phyloP scores from a whole-genome alignment of 1,140 invertebrate species.

The Agrilus planipennis region DNA sequence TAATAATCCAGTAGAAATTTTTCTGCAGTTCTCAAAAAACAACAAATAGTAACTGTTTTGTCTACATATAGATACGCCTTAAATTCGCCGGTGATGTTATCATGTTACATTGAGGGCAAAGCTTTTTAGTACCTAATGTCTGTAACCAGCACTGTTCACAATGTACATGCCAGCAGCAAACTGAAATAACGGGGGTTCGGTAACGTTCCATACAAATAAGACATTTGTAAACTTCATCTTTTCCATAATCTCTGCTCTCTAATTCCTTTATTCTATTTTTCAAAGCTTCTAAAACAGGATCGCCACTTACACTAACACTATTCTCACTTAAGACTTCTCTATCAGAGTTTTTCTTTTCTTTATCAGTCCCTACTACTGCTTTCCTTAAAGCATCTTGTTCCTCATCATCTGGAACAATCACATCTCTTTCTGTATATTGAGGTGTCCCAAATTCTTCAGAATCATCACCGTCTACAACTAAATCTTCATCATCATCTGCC shows the following conservation, averaged over 20 bases:
- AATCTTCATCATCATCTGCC: slow-evolving; percentile 34
- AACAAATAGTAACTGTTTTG: too few relatives aligned
- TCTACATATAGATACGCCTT: slow-evolving; percentile 78
- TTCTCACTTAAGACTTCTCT: slow-evolving; percentile 8
- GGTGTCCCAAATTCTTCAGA: slow-evolving; percentile 75
- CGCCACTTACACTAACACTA: slow-evolving; percentile 29
- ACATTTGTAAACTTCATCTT: slow-evolving; percentile 59
- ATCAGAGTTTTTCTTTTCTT: slow-evolving; percentile 10
- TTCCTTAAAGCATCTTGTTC: slow-evolving; percentile 42
- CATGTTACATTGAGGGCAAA: slow-evolving; percentile 91
- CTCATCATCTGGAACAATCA: slow-evolving; percentile 46
- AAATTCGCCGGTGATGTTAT: slow-evolving; percentile 82
- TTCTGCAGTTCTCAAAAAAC: too few relatives aligned
- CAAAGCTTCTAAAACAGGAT: slow-evolving; percentile 61
- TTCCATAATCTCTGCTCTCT: slow-evolving; percentile 37
- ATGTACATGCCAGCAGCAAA: slow-evolving; percentile 93
- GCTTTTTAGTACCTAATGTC: slow-evolving; percentile 79
- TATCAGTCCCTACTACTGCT: slow-evolving; percentile 38
- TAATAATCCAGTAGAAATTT: too few relatives aligned
- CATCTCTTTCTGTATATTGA: slow-evolving; percentile 70
- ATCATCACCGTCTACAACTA: slow-evolving; percentile 54
- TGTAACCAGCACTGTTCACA: slow-evolving; percentile 90
- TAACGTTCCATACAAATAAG: slow-evolving; percentile 81
- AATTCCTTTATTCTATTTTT: slow-evolving; percentile 56
- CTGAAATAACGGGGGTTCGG: slow-evolving; percentile 81